Evolutionary conservation across 2,797 vertebrate genomes (phyloP), one percentile per base, ranked within the genome.

Genomic region (Characodon lateralis): DNA sequence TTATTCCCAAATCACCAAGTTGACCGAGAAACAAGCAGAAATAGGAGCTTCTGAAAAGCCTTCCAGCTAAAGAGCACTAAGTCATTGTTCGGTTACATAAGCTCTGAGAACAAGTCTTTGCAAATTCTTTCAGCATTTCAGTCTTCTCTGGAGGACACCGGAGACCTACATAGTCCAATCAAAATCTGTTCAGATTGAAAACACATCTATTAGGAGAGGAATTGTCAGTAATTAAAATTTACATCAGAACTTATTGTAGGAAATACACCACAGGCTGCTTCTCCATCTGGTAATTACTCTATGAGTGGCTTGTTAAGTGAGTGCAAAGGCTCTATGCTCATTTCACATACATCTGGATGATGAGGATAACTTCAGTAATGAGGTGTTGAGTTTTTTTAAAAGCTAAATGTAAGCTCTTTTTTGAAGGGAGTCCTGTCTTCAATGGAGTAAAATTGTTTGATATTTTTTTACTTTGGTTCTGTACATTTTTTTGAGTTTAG

Each of bases 261-360:
- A 91, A 90, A 87, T 74, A 74, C 85, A 88, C 90, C 88, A 88
- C 91, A 90, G 85, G 85, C 89, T 89, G 87, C 77, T 89, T 68
- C 83, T 83, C 89, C 91, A 91, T 92, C 91, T 92, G 92, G 82
- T 94, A 90, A 91, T 93, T 93, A 92, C 81, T 84, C 81, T 83
- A 63, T 12, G 81, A 91, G 86, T 82, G 85, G 75, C 80, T 91
- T 77, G 83, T 91, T 91, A 87, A 91, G 85, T 74, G 85, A 89
- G 78, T 69, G 84, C 76, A 75, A 83, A 74, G 58, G 76, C 76
- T 78, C 84, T 84, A 74, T 76, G 71, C 80, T 92, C 65, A 83
- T 89, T 89, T 87, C 59, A 88, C 51, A 88, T 82, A 53, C 71
- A 84, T 89, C 80, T 74, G 72, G 73, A 75, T 85, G 81, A 87